Base-by-base conservation (phyloP, 2,888 invertebrate species). In the Ormyrus rosae region DNA sequence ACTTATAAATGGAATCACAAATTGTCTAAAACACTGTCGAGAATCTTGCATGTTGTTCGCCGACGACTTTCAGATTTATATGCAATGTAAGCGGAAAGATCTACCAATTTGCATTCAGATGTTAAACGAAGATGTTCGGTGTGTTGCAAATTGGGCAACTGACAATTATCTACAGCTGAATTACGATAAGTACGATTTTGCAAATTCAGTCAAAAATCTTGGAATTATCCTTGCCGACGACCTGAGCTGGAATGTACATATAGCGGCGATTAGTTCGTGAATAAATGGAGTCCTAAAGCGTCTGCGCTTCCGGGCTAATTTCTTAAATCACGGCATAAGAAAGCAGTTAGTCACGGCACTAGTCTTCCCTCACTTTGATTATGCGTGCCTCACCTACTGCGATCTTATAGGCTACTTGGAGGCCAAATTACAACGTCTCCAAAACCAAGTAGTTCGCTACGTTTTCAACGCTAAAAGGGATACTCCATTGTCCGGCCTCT, bases 321-420 rank as follows among this genome's bases (percentile, higher is more conserved):
- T 4, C 45, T 45, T 69, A 0, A 11, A 55, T 6, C 0, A 4
- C 7, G 1, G n/a, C 5, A 10, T 69, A 8, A 45, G n/a, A 11
- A 45, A 34, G 13, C 11, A 56, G 56, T 11, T 69, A 19, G 34
- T 69, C 0, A 11, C 19, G 11, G 4, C 56, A 4, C 0, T 69
- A 5, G 46, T 56, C 6, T 11, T 56, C 2, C 69, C 55, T 0
- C 69, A 69, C n/a, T 69, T 69, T 11, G 69, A 69, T 19, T 69
- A 69, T n/a, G 69, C 69, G 1, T 69, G 69, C 5, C 11, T 69
- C 5, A 46, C 56, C 8, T 69, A 45, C 56, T 11, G 45, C 5
- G 55, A 69, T 56, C 61, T 61, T 1, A 1, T 45, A 6, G 34
- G 34, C 7, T 61, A 61, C 34, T 34, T 61, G 6, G 45, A 5